phyloP scores from a whole-genome alignment of 2,113 vertebrate genomes.

The Rattus norvegicus region DNA sequence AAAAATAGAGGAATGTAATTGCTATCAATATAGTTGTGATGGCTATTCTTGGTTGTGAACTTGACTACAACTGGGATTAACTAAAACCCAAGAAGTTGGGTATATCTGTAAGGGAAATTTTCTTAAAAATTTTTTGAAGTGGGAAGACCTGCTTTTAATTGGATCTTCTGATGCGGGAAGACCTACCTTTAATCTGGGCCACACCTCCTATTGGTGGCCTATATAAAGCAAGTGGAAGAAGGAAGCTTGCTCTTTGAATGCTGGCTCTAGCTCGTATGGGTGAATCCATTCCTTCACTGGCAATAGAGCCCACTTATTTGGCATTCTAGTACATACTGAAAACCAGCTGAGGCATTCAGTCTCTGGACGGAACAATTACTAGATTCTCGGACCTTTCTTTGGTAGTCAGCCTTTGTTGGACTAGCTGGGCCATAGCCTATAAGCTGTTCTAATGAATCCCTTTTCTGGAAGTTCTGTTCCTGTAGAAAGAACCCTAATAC shows the following conservation, averaged over 20 bases:
- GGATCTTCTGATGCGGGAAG: background rate
- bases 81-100: background rate
- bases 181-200: background rate
- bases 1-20: slow-evolving; percentile 13
- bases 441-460: background rate
- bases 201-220: background rate
- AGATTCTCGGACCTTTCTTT: background rate
- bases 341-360: background rate
- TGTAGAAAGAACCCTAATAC: background rate
- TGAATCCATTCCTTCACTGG: background rate
- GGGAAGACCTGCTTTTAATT: background rate
- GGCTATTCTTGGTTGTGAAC: background rate
- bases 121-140: background rate
- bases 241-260: background rate
- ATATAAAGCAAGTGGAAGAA: background rate
- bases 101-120: background rate
- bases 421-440: background rate
- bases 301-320: background rate
- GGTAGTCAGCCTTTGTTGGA: background rate
- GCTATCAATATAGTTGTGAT: background rate
- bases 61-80: background rate
- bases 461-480: background rate
- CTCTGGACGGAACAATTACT: background rate
- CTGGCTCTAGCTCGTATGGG: background rate
- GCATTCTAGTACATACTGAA: background rate